Evolutionary conservation across 1,140 invertebrate species (phyloP).

Genomic region (Acromyrmex charruanus): DNA sequence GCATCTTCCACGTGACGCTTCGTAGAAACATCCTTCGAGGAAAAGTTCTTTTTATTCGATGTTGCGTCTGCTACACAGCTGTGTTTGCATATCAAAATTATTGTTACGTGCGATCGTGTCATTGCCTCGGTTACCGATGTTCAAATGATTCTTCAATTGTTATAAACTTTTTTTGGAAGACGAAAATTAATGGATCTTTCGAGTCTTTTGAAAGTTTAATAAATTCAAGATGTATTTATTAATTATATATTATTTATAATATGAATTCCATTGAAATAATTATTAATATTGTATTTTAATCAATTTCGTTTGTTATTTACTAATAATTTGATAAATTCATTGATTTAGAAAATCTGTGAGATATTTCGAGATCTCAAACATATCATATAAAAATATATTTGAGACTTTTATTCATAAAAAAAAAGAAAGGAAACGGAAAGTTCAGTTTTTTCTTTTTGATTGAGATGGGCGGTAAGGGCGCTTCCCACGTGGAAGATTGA

Average conservation of each 20-base stretch:
- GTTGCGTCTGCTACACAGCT: conserved; percentile 16
- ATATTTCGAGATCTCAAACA: neutral
- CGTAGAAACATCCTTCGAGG: conserved; percentile 26
- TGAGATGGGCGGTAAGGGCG: neutral
- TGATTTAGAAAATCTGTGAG: neutral
- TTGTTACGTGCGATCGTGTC: conserved; percentile 8
- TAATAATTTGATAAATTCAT: neutral
- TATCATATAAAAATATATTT: neutral
- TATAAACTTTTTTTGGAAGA: neutral
- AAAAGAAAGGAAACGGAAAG: conserved; percentile 4
- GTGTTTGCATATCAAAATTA: conserved; percentile 40
- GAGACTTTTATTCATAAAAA: conserved; percentile 4
- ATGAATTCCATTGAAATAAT: neutral
- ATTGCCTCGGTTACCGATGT: neutral
- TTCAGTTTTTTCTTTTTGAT: neutral
- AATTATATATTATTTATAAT: neutral
- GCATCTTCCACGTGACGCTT: conserved; percentile 44
- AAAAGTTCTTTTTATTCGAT: conserved; percentile 29
- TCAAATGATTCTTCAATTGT: conserved; percentile 4
- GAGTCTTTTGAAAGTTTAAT: neutral
- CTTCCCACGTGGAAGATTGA: conserved; percentile 27
- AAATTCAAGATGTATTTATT: neutral
- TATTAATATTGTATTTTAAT: neutral
- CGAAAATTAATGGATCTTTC: neutral
- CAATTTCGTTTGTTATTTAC: neutral